phyloP scores from a whole-genome alignment of 1,140 invertebrate genomes.

The Archivesica marissinica region DNA sequence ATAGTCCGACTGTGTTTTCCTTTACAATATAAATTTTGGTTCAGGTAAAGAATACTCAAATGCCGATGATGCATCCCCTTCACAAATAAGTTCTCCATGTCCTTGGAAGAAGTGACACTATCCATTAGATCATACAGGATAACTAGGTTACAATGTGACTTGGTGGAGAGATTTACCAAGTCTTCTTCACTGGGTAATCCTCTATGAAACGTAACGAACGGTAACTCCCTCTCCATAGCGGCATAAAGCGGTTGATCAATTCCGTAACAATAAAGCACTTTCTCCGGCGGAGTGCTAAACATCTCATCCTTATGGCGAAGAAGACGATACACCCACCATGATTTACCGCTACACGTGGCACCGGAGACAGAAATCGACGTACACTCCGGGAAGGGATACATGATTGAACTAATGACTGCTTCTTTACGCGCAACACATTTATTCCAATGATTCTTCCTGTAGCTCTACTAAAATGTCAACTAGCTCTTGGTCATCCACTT shows the following conservation, averaged over 20 bases:
- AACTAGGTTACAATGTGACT: constrained; percentile 18
- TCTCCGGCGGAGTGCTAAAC: constrained; percentile 21
- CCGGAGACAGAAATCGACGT: constrained; percentile 34
- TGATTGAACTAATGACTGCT: not conserved
- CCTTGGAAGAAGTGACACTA: not conserved
- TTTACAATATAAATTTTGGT: constrained; percentile 52
- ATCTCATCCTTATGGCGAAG: constrained; percentile 46
- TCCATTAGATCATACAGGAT: constrained; percentile 45
- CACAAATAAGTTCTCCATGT: constrained; percentile 49
- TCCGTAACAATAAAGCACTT: constrained; percentile 56
- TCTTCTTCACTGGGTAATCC: constrained; percentile 22
- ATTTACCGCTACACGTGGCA: constrained; percentile 37
- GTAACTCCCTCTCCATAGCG: constrained; percentile 14
- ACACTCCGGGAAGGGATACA: constrained; percentile 51
- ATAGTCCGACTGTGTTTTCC: constrained; percentile 46
- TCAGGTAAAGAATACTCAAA: constrained; percentile 43
- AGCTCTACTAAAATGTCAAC: not conserved
- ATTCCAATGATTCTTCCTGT: not conserved
- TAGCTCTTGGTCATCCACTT: constrained; percentile 25
- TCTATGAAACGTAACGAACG: constrained; percentile 17
- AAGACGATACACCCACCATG: constrained; percentile 1
- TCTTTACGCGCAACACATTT: not conserved
- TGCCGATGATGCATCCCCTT: constrained; percentile 50
- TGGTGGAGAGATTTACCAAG: not conserved
- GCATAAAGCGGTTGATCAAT: constrained; percentile 50